These are phyloP conservation scores for Asbolus verrucosus DNA, from an alignment of 1,140 invertebrate species.

Conservation along the genomic window DNA sequence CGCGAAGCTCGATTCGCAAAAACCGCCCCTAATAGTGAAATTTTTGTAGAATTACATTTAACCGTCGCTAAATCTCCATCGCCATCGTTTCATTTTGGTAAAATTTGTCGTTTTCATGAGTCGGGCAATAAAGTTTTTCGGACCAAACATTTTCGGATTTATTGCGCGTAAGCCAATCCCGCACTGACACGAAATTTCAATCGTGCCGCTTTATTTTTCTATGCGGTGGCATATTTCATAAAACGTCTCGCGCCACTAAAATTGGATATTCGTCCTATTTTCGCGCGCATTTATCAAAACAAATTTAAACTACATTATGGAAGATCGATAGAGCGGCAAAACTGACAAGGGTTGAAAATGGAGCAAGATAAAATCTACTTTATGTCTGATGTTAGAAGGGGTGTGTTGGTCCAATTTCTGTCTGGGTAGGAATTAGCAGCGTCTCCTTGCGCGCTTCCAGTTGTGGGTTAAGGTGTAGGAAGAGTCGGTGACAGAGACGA, in stretches of 20 bases:
- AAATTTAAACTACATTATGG: slow-evolving; percentile 8
- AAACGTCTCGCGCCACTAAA: neutral
- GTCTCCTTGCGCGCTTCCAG: no score
- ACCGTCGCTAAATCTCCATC: no score
- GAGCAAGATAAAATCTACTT: slow-evolving; percentile 17
- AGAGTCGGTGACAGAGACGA: no score
- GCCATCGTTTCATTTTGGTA: no score
- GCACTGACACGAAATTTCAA: neutral
- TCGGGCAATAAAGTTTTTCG: no score
- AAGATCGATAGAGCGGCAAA: slow-evolving; percentile 18
- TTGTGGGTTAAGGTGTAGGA: no score
- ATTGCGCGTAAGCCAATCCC: neutral
- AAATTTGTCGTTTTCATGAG: no score
- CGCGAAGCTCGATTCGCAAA: no score
- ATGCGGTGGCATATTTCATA: neutral
- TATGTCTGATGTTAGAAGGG: no score
- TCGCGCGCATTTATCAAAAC: slow-evolving; percentile 8
- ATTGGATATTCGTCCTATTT: slow-evolving; percentile 10
- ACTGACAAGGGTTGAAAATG: slow-evolving; percentile 22
- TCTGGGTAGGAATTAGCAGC: neutral
- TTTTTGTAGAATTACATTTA: no score
- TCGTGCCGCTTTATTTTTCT: neutral
- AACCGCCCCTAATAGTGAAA: no score
- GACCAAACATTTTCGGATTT: neutral
- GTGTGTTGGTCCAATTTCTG: neutral